Conservation (phyloP, 2,113 vertebrate species). For the Columba livia region DNA sequence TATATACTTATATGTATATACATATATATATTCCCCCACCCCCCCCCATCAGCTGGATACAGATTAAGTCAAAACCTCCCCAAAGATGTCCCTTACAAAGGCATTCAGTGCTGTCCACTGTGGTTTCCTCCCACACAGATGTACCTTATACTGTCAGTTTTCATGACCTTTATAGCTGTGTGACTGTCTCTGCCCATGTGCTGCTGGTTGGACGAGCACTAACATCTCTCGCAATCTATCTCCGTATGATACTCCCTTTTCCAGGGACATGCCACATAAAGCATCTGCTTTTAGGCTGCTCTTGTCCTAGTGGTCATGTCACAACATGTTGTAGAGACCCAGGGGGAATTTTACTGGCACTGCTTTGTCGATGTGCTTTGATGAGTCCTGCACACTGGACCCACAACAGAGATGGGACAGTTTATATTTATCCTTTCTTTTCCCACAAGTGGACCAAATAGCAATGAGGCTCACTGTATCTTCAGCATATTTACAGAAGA, state of each 20-base stretch:
- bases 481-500: neutral
- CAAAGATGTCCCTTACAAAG: neutral
- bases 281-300: neutral
- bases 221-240: neutral
- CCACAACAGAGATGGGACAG: slow-evolving; percentile 5
- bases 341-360: neutral
- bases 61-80: neutral
- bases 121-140: neutral
- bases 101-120: neutral
- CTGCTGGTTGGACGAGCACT: neutral
- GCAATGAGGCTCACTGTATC: neutral
- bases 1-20: too few species aligned
- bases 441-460: slow-evolving; percentile 37
- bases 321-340: neutral
- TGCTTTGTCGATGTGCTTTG: neutral
- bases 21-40: neutral
- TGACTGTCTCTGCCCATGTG: neutral
- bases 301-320: neutral
- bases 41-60: neutral
- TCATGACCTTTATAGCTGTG: neutral
- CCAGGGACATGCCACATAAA: neutral
- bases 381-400: neutral
- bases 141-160: neutral
- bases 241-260: neutral
- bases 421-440: slow-evolving; percentile 23